Base-by-base conservation (phyloP, 2,888 invertebrate genomes). In the Chelonus formosanus region DNA sequence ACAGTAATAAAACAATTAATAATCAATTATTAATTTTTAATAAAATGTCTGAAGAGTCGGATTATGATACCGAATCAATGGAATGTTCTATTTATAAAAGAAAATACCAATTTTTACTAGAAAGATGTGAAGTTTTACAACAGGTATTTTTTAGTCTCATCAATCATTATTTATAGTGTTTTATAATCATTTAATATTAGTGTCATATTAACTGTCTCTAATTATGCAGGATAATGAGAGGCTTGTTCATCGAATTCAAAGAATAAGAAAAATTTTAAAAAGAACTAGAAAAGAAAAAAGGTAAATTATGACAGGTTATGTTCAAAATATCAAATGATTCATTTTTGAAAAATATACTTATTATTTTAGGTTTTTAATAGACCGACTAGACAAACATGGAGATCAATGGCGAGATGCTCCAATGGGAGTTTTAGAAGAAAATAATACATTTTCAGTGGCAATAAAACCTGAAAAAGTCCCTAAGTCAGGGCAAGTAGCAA, bases 41-140 rank as follows among this genome's bases (percentile, higher is more conserved):
- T 10, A 48, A 70, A 60, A 87, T 88, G 86, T 88, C 89, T 53
- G 88, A 89, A 78, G 88, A 89, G 70, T 88, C 89, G 6, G 89
- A 89, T 75, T 88, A 87, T 71, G 88, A 88, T 71, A 84, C 84
- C 40, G 86, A 86, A 66, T 85, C 82, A 40, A 85, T 85, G 71
- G 90, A 90, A 79, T 89, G 89, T 74, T 90, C 91, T 80, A 86
- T 90, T 80, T 91, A 91, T 81, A 90, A 90, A 77, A 89, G 89
- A 81, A 92, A 92, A 85, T 92, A 91, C 82, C 90, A 91, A 82
- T 84, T 91, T 75, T 84, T 92, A 66, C 83, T 91, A 71, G 91
- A 91, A 80, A 88, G 91, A 86, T 92, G 92, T 84, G 90, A 91
- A 85, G 88, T 90, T 74, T 85, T 92, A 73, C 92, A 92, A 80